Conservation (phyloP, 2,113 vertebrate genomes). For the Eolophus roseicapilla region DNA sequence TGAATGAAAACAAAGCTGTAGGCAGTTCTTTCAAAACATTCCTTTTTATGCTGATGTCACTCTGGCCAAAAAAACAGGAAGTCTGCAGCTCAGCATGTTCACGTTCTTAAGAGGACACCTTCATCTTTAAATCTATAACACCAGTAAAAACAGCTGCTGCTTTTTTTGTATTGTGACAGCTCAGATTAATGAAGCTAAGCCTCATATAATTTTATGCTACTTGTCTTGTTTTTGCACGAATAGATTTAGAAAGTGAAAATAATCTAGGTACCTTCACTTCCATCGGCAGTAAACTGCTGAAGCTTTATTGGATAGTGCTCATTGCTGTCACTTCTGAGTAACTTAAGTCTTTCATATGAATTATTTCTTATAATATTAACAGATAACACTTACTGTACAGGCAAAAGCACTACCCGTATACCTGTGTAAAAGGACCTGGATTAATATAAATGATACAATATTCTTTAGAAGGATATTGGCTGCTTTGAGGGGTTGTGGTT, state of each 20-base stretch:
- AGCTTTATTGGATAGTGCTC: not conserved
- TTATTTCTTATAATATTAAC: not conserved
- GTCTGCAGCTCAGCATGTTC: not conserved
- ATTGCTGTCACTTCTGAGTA: not conserved
- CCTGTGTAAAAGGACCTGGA: not conserved
- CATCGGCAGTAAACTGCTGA: rapidly evolving
- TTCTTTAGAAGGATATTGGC: not conserved
- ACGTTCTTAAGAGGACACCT: not conserved
- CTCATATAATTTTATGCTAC: not conserved
- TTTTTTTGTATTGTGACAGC: not conserved
- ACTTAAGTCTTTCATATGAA: not conserved
- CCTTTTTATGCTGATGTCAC: not conserved
- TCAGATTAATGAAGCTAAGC: not conserved
- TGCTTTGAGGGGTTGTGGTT: not conserved
- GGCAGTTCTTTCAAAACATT: not conserved
- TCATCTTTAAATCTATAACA: not conserved
- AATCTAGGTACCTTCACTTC: not conserved
- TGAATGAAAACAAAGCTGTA: not conserved
- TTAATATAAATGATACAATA: not conserved
- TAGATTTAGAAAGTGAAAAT: not conserved
- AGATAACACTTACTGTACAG: not conserved
- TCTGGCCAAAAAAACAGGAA: not conserved
- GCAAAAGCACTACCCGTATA: not conserved
- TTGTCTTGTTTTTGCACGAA: not conserved
- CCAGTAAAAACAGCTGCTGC: not conserved